Base-by-base conservation (phyloP, 2,888 invertebrate genomes). In the Lampropteryx suffumata region DNA sequence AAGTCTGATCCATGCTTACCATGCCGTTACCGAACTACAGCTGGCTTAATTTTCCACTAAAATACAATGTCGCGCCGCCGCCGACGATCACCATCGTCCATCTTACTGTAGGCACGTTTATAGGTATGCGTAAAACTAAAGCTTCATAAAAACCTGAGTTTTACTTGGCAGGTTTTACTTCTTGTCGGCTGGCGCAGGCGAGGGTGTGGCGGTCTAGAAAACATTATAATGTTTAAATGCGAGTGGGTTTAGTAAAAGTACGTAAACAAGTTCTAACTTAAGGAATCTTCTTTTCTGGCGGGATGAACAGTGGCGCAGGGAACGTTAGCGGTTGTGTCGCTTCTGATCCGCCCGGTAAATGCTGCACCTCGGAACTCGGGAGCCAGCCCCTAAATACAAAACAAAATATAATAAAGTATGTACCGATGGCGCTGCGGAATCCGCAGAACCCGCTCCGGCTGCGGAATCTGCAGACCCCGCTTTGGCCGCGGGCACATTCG, bases 341-440 rank as follows among this genome's bases (percentile, higher is more conserved):
- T n/a, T 17, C 24, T 12, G 11, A 14, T 2, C 49, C 32, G 7
- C 30, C 46, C 10, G 40, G 40, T 9, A 29, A 50, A 3, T 40
- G 45, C 1, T 10, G 2, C 39, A 48, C 30, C 24, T 50, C 50
- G 11, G 47, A 11, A 42, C 54, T 53, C 9, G 57, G 57, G 9
- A 57, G 44, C 17, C 17, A 45, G 12, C 53, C 57, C 48, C 57
- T 57, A 12, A 27, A 35, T 13, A 30, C 28, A 30, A 26, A 42
- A 4, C 11, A 40, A 21, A 11, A 32, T 32, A n/a, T n/a, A 39
- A 29, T 26, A 11, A 27, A 14, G 14, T 24, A 24, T 24, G 7
- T 24, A 24, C 24, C 24, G 24, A 4, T 7, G 24, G 24, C 6
- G 24, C 7, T 6, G 24, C 6, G 5, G 24, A n/a, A n/a, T n/a